Percentiles rank a stretch among this genome's conserved stretches.
Conservation (phyloP, 2,888 invertebrate genomes). For the Caenorhabditis virilis region DNA sequence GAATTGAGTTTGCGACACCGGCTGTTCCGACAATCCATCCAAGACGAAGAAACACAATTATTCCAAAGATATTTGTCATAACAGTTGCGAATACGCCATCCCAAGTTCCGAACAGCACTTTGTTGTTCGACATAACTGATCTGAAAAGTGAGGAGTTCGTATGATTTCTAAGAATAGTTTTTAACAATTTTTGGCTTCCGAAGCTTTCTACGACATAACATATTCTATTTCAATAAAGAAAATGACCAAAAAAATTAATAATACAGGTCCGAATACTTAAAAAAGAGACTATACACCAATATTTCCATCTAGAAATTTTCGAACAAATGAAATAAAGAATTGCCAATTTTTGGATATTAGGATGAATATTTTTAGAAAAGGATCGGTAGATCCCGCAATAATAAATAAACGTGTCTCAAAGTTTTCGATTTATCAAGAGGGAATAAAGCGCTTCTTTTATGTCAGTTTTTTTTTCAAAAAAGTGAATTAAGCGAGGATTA, state of each 20-base stretch:
- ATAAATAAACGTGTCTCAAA: too few species aligned
- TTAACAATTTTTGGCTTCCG: neutral
- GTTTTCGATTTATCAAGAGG: too few species aligned
- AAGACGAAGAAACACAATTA: conserved; percentile 91
- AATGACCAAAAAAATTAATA: neutral
- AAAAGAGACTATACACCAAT: too few species aligned
- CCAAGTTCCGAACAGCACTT: conserved; percentile 93
- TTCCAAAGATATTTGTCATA: conserved; percentile 94
- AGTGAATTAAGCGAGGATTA: too few species aligned
- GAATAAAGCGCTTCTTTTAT: too few species aligned
- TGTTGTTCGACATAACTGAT: conserved; percentile 93
- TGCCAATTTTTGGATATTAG: too few species aligned
- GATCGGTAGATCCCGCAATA: too few species aligned
- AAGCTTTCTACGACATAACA: neutral
- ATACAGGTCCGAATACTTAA: neutral
- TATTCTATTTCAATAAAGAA: neutral
- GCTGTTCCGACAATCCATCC: conserved; percentile 88
- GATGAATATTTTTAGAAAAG: too few species aligned
- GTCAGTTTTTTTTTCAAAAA: too few species aligned
- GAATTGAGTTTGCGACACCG: conserved; percentile 71
- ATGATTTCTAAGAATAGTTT: neutral
- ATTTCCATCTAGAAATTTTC: neutral
- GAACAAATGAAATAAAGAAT: too few species aligned
- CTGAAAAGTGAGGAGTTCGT: conserved; percentile 28
- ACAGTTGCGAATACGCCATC: conserved; percentile 97